These are phyloP conservation scores for Caerostris extrusa DNA, from an alignment of 1,140 invertebrate genomes.

Conservation along the genomic window DNA sequence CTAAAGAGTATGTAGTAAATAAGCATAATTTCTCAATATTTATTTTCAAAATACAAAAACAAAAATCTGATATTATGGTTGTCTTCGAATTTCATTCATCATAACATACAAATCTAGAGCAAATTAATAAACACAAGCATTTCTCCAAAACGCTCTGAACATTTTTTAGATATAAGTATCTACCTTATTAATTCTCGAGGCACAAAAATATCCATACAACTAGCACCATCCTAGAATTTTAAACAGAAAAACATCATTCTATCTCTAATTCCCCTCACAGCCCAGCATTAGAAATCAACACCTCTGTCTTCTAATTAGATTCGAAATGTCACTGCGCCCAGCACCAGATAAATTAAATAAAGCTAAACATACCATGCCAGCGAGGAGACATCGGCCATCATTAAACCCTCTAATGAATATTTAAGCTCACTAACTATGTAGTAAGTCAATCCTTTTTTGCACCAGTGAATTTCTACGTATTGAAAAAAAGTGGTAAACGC, in stretches of 20 bases:
- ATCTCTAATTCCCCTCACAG: not conserved
- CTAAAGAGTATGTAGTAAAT: too few species aligned
- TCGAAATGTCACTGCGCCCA: not conserved
- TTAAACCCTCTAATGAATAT: constrained; percentile 11
- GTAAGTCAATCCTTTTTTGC: too few species aligned
- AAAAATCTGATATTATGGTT: too few species aligned
- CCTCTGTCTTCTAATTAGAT: constrained; percentile 1
- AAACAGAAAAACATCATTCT: not conserved
- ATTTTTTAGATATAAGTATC: not conserved
- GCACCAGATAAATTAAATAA: not conserved
- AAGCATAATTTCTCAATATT: too few species aligned
- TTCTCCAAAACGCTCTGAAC: too few species aligned
- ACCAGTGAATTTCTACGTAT: not conserved
- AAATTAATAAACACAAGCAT: too few species aligned
- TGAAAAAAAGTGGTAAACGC: not conserved
- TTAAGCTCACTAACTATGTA: not conserved
- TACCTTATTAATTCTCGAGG: not conserved
- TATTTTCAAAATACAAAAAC: too few species aligned
- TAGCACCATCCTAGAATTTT: not conserved
- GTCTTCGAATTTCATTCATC: too few species aligned
- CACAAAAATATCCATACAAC: not conserved
- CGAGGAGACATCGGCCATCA: not conserved
- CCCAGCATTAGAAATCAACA: not conserved
- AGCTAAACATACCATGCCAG: not conserved
- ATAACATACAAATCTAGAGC: too few species aligned